A percentile compares a stretch with the other conserved stretches of the same genome.
Conservation (phyloP, 2,113 vertebrate species). For the Rhodinocichla rosea region DNA sequence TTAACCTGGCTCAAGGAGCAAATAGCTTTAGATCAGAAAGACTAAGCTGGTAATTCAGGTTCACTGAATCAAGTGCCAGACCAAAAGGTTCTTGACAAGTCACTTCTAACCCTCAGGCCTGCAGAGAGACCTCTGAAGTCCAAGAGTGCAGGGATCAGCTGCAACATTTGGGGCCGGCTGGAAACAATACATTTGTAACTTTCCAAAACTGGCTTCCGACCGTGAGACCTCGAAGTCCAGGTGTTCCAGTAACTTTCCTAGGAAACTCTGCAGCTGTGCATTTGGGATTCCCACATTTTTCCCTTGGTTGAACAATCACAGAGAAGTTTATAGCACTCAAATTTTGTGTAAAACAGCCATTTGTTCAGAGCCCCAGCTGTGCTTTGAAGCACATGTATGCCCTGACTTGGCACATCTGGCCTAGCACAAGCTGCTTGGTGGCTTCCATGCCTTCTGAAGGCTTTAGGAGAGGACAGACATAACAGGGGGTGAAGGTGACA, state of each 20-base stretch:
- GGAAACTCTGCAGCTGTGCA: not conserved
- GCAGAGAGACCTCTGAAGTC: not conserved
- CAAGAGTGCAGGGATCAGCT: not conserved
- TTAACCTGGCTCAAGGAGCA: not conserved
- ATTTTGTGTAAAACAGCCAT: not conserved
- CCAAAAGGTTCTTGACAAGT: not conserved
- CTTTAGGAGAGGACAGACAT: not conserved
- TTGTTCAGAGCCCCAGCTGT: not conserved
- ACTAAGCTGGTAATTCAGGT: not conserved
- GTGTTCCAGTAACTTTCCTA: not conserved
- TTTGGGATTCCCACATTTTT: rapidly evolving
- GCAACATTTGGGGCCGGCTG: not conserved
- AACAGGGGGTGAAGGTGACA: not conserved
- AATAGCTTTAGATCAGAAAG: not conserved
- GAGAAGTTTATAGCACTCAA: not conserved
- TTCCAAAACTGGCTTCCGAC: not conserved
- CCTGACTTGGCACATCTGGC: not conserved
- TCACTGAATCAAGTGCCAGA: not conserved
- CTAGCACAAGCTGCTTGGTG: not conserved
- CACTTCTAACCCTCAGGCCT: not conserved
- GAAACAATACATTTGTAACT: not conserved
- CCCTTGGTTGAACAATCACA: not conserved
- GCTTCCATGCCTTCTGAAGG: not conserved
- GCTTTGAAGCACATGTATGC: not conserved
- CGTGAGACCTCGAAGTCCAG: not conserved